These are phyloP conservation scores for Trissolcus japonicus DNA, from an alignment of 2,888 invertebrate species.

Conservation along the genomic window DNA sequence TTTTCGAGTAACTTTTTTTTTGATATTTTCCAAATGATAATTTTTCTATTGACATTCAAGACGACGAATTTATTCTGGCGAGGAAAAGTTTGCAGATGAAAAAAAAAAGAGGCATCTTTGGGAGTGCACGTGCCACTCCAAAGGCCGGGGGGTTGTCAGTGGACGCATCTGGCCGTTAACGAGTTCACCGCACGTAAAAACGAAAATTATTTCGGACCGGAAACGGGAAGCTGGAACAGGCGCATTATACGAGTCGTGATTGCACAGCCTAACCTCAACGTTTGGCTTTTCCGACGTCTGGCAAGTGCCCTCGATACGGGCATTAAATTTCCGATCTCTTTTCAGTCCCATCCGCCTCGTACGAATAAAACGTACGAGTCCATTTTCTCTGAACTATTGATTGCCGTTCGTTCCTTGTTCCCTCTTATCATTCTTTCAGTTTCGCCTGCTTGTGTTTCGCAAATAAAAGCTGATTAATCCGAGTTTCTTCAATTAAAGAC, in stretches of 20 bases:
- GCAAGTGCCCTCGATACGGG: slow-evolving; percentile 36
- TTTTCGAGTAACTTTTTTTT: neutral
- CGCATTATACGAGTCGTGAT: slow-evolving; percentile 34
- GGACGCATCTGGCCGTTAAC: slow-evolving; percentile 14
- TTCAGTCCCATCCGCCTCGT: slow-evolving; percentile 13
- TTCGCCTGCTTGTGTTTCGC: slow-evolving; percentile 1
- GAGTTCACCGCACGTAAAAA: slow-evolving; percentile 36
- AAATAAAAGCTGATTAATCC: slow-evolving; percentile 15
- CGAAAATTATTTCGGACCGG: slow-evolving; percentile 40
- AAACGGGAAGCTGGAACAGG: slow-evolving; percentile 30
- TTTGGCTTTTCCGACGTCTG: slow-evolving; percentile 42
- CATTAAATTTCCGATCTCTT: slow-evolving; percentile 54
- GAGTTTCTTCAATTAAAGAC: slow-evolving; percentile 30
- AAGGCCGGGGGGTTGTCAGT: too few relatives aligned
- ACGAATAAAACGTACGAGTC: neutral
- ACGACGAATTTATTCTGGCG: neutral
- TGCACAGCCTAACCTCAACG: slow-evolving; percentile 35
- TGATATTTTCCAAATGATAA: slow-evolving; percentile 1
- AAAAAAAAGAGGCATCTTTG: neutral
- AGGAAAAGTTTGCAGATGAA: neutral
- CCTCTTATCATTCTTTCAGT: slow-evolving; percentile 1
- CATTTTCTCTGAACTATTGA: slow-evolving; percentile 25
- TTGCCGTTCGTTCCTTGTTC: slow-evolving; percentile 11
- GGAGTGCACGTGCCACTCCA: neutral
- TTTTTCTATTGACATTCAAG: slow-evolving; percentile 2